Conservation (phyloP, 2,888 invertebrate genomes). For the Lathronympha strigana region DNA sequence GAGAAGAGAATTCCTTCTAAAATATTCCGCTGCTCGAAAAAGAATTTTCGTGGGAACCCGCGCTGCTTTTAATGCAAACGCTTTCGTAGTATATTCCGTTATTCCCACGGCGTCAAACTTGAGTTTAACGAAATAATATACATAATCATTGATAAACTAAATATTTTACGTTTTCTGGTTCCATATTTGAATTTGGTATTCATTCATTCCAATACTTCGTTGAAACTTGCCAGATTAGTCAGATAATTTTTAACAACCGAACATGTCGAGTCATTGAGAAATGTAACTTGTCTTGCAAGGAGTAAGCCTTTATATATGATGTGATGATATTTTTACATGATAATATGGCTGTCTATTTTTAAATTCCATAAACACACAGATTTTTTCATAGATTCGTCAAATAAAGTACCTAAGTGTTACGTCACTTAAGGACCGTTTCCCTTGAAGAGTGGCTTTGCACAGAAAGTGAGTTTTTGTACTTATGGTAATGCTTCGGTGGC, state of each 20-base stretch:
- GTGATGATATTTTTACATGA: too few relatives aligned
- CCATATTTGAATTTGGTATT: too few relatives aligned
- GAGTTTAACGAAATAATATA: conserved; percentile 21
- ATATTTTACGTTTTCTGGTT: too few relatives aligned
- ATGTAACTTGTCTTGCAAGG: too few relatives aligned
- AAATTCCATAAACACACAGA: not conserved
- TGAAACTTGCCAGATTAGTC: too few relatives aligned
- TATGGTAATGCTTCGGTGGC: conserved; percentile 74
- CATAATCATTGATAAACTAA: too few relatives aligned
- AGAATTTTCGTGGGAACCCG: conserved; percentile 29
- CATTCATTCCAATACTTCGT: not conserved
- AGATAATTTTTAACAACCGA: too few relatives aligned
- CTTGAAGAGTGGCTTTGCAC: conserved; percentile 46
- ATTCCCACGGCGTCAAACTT: conserved; percentile 35
- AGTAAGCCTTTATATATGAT: too few relatives aligned
- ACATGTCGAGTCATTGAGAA: too few relatives aligned
- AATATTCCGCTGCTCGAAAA: conserved; percentile 27
- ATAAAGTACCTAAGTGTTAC: conserved; percentile 6
- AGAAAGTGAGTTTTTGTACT: conserved; percentile 53
- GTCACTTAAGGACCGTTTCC: conserved; percentile 17
- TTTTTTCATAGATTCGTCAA: not conserved
- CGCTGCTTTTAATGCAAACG: conserved; percentile 9
- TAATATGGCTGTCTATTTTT: too few relatives aligned
- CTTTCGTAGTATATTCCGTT: conserved; percentile 29
- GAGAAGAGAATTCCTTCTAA: conserved; percentile 22